Percentiles rank a stretch among this genome's conserved stretches.
phyloP scores from a whole-genome alignment of 2,113 vertebrate genomes.

The Ursus arctos region DNA sequence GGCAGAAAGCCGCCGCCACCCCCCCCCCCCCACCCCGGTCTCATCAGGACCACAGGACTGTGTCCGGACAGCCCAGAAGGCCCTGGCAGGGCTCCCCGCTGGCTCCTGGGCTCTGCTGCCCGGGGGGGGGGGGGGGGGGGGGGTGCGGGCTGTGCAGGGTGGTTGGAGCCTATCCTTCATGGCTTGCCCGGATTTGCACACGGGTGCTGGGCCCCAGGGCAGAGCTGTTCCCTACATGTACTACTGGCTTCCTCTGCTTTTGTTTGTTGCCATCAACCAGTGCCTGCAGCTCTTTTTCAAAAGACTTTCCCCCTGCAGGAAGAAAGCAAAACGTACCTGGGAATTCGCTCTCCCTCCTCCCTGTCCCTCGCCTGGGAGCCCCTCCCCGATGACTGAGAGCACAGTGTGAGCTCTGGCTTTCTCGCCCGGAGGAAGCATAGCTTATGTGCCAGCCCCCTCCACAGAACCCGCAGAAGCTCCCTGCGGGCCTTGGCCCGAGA shows the following conservation, averaged over 20 bases:
- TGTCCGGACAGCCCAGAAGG: not conserved
- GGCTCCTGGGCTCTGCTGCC: not conserved
- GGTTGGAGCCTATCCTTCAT: not conserved
- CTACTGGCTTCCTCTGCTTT: not conserved
- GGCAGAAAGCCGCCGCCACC: not conserved
- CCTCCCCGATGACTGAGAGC: too few relatives aligned
- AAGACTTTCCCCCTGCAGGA: not conserved
- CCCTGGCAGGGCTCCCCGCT: accelerated
- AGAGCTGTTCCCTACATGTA: not conserved
- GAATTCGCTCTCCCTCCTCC: not conserved
- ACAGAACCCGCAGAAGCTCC: not conserved
- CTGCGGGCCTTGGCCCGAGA: not conserved
- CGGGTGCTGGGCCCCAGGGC: accelerated
- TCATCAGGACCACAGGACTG: not conserved
- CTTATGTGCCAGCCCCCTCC: not conserved
- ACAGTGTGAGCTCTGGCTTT: not conserved
- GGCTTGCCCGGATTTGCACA: not conserved
- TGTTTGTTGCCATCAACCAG: not conserved
- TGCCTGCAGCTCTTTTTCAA: not conserved
- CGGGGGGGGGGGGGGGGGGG: too few relatives aligned
- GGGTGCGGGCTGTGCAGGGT: not conserved
- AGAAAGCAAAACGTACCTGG: not conserved
- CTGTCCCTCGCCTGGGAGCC: too few relatives aligned
- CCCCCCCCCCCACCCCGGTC: not conserved
- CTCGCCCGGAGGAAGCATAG: not conserved